Evolutionary conservation across 2,888 invertebrate species (phyloP).

Genomic region (Chrysolina americana): DNA sequence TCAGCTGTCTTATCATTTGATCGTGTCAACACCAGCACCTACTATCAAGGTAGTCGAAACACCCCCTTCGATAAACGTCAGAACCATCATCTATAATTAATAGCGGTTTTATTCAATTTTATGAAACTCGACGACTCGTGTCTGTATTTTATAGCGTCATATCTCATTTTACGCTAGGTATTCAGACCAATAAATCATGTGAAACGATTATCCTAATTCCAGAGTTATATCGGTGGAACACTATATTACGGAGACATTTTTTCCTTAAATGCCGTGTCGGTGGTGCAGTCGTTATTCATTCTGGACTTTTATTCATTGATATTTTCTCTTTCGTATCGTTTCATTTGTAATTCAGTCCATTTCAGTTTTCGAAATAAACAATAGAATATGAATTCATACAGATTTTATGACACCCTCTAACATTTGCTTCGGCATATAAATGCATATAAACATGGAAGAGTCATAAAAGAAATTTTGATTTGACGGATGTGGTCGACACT

Average conservation of each 20-base stretch:
- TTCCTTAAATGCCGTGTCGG: background rate
- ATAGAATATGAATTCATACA: too few species aligned
- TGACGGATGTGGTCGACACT: too few species aligned
- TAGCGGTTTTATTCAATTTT: conserved; percentile 6
- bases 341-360: background rate
- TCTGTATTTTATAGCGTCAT: conserved; percentile 13
- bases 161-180: conserved; percentile 23
- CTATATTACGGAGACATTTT: conserved; percentile 13
- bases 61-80: background rate
- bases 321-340: conserved; percentile 1
- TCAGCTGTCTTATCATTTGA: too few species aligned
- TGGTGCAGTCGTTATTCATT: conserved; percentile 16
- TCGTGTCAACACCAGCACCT: too few species aligned
- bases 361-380: too few species aligned
- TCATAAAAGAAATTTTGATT: too few species aligned
- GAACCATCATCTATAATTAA: background rate
- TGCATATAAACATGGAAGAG: too few species aligned
- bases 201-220: conserved; percentile 31
- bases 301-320: conserved; percentile 9
- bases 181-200: conserved; percentile 31
- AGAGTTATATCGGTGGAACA: conserved; percentile 21
- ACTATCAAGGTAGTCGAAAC: background rate
- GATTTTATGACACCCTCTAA: too few species aligned
- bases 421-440: too few species aligned
- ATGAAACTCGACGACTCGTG: conserved; percentile 17